Evolutionary conservation across 2,888 invertebrate genomes (phyloP).

Genomic region (Stenurella melanura): DNA sequence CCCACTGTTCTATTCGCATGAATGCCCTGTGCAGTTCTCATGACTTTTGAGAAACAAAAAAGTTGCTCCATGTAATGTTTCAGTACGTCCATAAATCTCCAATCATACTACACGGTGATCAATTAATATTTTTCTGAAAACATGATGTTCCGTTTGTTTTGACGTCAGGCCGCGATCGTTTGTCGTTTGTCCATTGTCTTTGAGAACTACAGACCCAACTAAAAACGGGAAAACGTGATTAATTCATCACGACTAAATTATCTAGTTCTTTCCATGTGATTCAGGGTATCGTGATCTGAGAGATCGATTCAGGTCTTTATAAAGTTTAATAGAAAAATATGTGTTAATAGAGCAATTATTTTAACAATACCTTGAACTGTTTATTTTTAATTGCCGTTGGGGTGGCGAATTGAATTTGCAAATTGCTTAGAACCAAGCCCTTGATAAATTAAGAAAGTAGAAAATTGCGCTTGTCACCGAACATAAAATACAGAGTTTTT

Average conservation of each 20-base stretch:
- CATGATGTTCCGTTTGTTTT: constrained; percentile 42
- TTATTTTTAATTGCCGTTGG: not conserved
- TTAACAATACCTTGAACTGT: not conserved
- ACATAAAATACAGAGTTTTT: too few species aligned
- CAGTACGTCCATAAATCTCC: constrained; percentile 32
- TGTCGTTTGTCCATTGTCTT: constrained; percentile 46
- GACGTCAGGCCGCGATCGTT: constrained; percentile 43
- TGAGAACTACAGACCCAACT: constrained; percentile 22
- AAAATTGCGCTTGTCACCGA: too few species aligned
- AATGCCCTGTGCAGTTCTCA: constrained; percentile 18
- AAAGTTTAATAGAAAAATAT: not conserved
- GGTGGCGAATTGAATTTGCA: too few species aligned
- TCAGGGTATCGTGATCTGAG: constrained; percentile 22
- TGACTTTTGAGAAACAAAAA: constrained; percentile 24
- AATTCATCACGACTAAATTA: constrained; percentile 45
- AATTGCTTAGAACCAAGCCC: too few species aligned
- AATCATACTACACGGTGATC: constrained; percentile 40
- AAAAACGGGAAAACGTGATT: constrained; percentile 46
- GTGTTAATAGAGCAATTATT: not conserved
- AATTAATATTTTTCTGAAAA: constrained; percentile 43
- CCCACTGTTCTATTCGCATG: constrained; percentile 20
- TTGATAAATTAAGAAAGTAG: too few species aligned
- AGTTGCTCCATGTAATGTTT: constrained; percentile 32
- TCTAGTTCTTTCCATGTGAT: constrained; percentile 37
- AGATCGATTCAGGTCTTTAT: constrained; percentile 7